Evolutionary conservation across 2,113 vertebrate genomes (phyloP).

Genomic region (Columba janthina): DNA sequence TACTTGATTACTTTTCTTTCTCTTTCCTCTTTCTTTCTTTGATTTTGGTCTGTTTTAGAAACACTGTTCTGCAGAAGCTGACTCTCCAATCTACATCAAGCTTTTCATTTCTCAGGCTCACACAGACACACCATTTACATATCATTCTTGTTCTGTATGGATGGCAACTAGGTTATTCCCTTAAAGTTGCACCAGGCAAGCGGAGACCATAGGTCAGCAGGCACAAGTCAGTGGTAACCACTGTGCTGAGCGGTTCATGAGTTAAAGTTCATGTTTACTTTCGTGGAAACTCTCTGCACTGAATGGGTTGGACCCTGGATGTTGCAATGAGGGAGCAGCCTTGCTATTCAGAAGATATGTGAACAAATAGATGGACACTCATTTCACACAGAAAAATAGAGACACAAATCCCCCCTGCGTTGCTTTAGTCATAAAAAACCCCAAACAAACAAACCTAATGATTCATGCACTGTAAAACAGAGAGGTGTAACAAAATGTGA

Average conservation of each 20-base stretch:
- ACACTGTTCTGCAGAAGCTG: background rate
- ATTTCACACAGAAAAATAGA: background rate
- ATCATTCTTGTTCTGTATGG: background rate
- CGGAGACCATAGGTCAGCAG: background rate
- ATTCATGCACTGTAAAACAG: background rate
- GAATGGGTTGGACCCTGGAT: background rate
- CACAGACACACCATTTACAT: background rate
- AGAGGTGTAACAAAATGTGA: background rate
- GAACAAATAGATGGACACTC: background rate
- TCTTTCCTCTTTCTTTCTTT: background rate
- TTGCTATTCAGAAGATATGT: background rate
- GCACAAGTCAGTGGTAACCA: background rate
- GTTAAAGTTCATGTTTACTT: conserved; percentile 51
- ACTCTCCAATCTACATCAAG: background rate
- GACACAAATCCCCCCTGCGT: background rate
- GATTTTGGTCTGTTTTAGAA: background rate
- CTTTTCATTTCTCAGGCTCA: background rate
- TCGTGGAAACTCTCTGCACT: background rate
- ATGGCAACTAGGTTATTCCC: background rate
- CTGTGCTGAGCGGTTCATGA: background rate
- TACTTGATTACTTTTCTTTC: background rate
- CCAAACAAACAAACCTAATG: background rate
- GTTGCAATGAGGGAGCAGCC: background rate
- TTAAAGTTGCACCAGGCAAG: background rate
- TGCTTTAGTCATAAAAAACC: background rate